Evolutionary conservation across 2,797 vertebrate genomes (phyloP).

Genomic region (Characodon lateralis): DNA sequence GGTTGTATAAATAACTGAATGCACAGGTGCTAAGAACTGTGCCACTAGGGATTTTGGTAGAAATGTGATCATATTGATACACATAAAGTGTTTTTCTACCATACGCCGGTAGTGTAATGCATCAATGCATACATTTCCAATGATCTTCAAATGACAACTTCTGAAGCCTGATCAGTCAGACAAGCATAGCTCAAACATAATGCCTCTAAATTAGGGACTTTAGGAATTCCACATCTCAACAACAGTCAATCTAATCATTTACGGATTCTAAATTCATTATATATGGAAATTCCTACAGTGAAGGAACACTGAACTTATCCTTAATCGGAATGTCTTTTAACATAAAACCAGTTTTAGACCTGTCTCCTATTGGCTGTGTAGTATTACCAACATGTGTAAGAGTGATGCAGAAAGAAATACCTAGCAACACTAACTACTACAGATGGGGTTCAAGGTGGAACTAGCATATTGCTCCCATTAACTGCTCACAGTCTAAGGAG

Average conservation of each 20-base stretch:
- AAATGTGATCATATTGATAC: background rate
- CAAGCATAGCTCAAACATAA: background rate
- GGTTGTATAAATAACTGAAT: background rate
- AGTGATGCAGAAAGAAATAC: background rate
- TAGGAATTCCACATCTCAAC: background rate
- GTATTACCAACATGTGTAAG: background rate
- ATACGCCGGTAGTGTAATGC: background rate
- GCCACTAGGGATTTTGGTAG: background rate
- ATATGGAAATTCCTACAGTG: background rate
- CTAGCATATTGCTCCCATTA: background rate
- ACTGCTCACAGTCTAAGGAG: background rate
- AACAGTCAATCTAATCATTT: background rate
- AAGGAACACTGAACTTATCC: background rate
- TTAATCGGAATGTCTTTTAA: background rate
- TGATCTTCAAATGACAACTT: background rate
- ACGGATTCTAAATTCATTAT: background rate
- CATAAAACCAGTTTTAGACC: background rate
- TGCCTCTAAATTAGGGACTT: background rate
- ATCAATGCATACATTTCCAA: background rate
- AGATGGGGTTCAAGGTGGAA: background rate
- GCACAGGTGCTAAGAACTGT: background rate
- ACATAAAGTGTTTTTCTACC: background rate
- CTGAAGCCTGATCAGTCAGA: background rate
- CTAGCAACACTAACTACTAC: no score
- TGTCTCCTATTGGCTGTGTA: background rate